Percentiles rank a stretch among this genome's conserved stretches.
These are phyloP conservation scores for Rhinichthys osculus DNA, from an alignment of 2,797 vertebrate genomes.

Conservation along the genomic window DNA sequence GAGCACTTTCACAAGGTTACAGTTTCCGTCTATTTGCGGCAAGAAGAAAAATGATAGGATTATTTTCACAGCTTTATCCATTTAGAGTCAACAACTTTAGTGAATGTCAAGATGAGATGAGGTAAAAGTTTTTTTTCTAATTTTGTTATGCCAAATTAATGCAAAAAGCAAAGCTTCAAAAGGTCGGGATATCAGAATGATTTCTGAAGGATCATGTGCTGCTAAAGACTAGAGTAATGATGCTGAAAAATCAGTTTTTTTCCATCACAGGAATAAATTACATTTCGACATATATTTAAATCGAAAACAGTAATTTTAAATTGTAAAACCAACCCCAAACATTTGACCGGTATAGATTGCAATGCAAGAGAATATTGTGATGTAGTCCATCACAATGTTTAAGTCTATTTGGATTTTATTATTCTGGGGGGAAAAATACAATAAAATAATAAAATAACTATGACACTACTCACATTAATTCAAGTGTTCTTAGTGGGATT, in stretches of 20 bases:
- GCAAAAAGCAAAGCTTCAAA: slow-evolving; percentile 15
- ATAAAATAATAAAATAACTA: background rate
- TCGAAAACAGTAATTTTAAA: background rate
- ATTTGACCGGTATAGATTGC: background rate
- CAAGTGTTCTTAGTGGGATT: background rate
- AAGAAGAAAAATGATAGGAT: slow-evolving; percentile 18
- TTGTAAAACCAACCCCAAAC: background rate
- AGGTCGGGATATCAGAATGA: background rate
- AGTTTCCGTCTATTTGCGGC: slow-evolving; percentile 20
- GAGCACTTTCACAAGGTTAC: slow-evolving; percentile 42
- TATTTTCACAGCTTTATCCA: slow-evolving; percentile 39
- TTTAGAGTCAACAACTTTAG: slow-evolving; percentile 12
- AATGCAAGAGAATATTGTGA: background rate
- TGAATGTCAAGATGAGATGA: slow-evolving; percentile 2
- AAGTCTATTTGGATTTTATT: background rate
- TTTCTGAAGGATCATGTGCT: background rate
- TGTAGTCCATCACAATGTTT: background rate
- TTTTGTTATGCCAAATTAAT: slow-evolving; percentile 7
- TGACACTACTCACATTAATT: no score
- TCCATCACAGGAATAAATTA: background rate
- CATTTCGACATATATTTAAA: background rate
- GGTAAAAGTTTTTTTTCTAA: slow-evolving; percentile 5
- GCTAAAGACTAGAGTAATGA: background rate
- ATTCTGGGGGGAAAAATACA: background rate
- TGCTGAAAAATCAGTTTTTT: background rate